Evolutionary conservation across 2,797 vertebrate genomes (phyloP).

Genomic region (Acanthiza pusilla): DNA sequence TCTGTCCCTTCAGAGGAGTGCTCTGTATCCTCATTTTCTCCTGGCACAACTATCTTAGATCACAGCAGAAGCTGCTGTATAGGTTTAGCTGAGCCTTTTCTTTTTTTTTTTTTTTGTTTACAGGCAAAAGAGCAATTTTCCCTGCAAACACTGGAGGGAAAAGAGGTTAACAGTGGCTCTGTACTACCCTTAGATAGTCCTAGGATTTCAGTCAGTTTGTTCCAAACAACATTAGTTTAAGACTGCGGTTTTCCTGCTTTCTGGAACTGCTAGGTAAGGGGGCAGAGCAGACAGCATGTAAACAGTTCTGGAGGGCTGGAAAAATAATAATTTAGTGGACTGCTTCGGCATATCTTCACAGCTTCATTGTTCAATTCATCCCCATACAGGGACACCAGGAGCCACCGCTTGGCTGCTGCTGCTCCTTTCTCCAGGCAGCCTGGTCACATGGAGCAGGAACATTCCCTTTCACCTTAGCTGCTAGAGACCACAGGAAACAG

Average conservation of each 20-base stretch:
- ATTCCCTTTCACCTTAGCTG: slow-evolving; percentile 20
- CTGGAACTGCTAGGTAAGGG: background rate
- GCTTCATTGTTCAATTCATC: slow-evolving; percentile 35
- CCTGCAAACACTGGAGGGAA: background rate
- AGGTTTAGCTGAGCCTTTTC: background rate
- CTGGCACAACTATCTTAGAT: background rate
- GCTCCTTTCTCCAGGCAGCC: background rate
- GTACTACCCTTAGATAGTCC: background rate
- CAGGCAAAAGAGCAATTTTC: background rate
- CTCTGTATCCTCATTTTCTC: background rate
- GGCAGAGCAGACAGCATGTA: slow-evolving; percentile 1
- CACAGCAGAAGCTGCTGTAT: slow-evolving; percentile 14
- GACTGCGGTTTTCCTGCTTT: background rate
- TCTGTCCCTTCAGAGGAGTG: background rate
- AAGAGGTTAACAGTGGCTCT: background rate
- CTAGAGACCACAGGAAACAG: background rate
- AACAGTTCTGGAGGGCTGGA: slow-evolving; percentile 44
- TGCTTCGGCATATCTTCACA: slow-evolving; percentile 62
- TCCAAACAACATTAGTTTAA: background rate
- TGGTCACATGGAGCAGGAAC: background rate
- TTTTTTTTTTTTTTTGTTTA: background rate
- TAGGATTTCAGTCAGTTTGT: background rate
- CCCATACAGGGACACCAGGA: background rate
- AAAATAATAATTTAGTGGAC: slow-evolving; percentile 63
- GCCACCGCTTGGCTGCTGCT: background rate